Percentiles rank a stretch among this genome's conserved stretches.
These are phyloP conservation scores for Coilia nasus DNA, from an alignment of 2,797 vertebrate species.

Conservation along the genomic window DNA sequence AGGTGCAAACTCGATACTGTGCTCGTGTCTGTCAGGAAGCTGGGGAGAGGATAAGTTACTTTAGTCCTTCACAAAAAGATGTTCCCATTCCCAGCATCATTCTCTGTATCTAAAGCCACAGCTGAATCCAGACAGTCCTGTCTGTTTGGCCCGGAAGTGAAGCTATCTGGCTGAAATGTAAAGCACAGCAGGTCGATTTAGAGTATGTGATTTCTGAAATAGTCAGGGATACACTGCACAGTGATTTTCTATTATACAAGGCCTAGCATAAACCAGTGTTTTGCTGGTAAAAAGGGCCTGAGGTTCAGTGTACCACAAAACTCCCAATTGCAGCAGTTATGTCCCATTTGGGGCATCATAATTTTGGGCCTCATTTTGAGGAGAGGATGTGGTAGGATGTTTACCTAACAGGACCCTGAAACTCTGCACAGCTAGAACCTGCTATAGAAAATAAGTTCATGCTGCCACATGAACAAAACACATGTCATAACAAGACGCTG, in stretches of 20 bases:
- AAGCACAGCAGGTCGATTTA: not conserved
- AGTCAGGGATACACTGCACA: not conserved
- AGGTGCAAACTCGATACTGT: constrained; percentile 64
- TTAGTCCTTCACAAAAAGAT: constrained; percentile 7
- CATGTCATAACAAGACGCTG: not conserved
- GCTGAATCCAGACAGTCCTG: not conserved
- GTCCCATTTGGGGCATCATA: not conserved
- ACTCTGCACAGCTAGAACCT: not conserved
- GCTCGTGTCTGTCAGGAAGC: constrained; percentile 53
- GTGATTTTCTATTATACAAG: not conserved
- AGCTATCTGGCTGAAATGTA: not conserved
- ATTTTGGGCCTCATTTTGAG: not conserved
- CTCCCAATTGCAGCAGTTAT: not conserved
- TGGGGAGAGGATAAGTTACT: constrained; percentile 59
- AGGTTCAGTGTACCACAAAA: not conserved
- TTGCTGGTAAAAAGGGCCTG: not conserved
- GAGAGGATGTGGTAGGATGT: not conserved
- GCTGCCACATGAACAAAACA: not conserved
- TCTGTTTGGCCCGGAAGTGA: not conserved
- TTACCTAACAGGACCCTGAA: not conserved
- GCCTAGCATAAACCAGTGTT: not conserved
- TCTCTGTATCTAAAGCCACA: constrained; percentile 46
- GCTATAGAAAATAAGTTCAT: not conserved
- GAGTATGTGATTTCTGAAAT: not conserved
- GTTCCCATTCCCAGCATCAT: constrained; percentile 32